These are phyloP conservation scores for Epinephelus malabaricus DNA, from an alignment of 2,797 vertebrate species.

Conservation along the genomic window DNA sequence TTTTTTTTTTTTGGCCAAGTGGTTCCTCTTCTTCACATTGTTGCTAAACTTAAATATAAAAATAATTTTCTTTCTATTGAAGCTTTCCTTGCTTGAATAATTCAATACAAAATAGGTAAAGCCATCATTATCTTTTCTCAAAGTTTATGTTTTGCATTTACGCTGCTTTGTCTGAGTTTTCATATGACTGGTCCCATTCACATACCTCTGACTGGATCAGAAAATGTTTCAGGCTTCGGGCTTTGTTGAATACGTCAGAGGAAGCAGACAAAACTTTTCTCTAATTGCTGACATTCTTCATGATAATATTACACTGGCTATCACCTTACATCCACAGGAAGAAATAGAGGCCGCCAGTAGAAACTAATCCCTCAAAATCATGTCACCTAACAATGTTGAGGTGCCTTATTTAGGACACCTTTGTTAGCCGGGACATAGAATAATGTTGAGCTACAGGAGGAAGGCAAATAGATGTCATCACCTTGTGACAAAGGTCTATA, in stretches of 20 bases:
- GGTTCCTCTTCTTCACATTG: constrained; percentile 2
- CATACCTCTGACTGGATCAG: not conserved
- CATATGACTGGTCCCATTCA: not conserved
- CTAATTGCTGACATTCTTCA: not conserved
- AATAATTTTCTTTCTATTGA: not conserved
- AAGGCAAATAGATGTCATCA: constrained; percentile 29
- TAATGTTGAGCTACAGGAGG: constrained; percentile 42
- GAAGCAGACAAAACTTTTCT: not conserved
- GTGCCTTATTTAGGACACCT: not conserved
- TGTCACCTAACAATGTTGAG: not conserved
- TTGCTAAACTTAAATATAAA: not conserved
- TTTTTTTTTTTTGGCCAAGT: not conserved
- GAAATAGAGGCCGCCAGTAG: not conserved
- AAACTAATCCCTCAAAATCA: constrained; percentile 24
- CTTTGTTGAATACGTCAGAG: not conserved
- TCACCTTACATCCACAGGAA: constrained; percentile 3
- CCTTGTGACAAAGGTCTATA: not conserved
- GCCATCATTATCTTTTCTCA: not conserved
- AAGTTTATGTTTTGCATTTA: not conserved
- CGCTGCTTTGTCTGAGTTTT: constrained; percentile 1
- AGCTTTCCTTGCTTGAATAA: not conserved
- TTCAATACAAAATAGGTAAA: not conserved
- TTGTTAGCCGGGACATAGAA: constrained; percentile 30
- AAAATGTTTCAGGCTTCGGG: not conserved
- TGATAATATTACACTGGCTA: not conserved